Base-by-base conservation (phyloP, 1,140 invertebrate genomes). In the Agrilus planipennis region DNA sequence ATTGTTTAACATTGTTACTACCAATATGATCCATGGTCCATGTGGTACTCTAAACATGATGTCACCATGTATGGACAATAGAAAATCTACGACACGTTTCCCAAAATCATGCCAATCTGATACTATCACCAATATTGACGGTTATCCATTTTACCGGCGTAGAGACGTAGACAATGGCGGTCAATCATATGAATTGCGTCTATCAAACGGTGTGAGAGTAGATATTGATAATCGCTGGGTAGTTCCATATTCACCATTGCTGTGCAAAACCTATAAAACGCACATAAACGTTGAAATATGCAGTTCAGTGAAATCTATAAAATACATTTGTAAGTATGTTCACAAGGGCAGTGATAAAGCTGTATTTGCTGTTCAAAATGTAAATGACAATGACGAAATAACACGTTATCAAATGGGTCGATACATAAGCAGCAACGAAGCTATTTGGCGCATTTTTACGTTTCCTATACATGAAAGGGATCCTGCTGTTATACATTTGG, bases 301-400 rank as follows among this genome's bases (percentile, higher is more conserved):
- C 47, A 58, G 55, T 48, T 68, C 65, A 2, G 60, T 72, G 17
- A 71, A 69, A 46, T 57, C 55, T 11, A 64, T 72, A n/a, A 57
- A 59, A 47, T 59, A 55, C 35, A 45, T 55, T 48, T 55, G 53
- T 36, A 55, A 58, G 31, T 57, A 58, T 42, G 44, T 57, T 9
- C 49, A 48, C 28, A 55, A 58, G 44, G 49, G 49, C 7, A 57
- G 43, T 37, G 52, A 58, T 47, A 49, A 50, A 47, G 54, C 56
- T 36, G 36, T 54, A 14, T 52, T 60, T 47, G 38, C 10, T 27
- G 12, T 52, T 29, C 18, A 46, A 45, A 60, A 59, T 42, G 15
- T 36, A 23, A 50, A 52, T 46, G 31, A 42, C 12, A 46, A 53
- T 18, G 61, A 68, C 41, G 63, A 69, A 55, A 50, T 69, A 5